Percentiles rank a stretch among this genome's conserved stretches.
Conservation (phyloP, 2,888 invertebrate genomes). For the Thyatira batis region DNA sequence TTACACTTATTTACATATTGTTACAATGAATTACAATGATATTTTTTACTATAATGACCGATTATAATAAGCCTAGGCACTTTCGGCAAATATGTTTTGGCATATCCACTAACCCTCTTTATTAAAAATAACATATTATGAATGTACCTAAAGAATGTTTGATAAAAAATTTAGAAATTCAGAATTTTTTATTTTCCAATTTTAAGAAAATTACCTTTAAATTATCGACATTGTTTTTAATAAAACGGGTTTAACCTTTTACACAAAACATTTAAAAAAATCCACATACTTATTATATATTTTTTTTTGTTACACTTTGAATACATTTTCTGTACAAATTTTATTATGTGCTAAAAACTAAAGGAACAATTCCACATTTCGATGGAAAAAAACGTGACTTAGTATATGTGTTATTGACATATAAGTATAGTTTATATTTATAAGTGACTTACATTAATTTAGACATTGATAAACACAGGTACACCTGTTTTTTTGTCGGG, state of each 20-base stretch:
- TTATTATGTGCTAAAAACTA: slow-evolving; percentile 11
- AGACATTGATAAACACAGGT: slow-evolving; percentile 42
- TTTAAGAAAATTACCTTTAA: no score
- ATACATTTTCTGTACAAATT: background rate
- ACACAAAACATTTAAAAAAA: background rate
- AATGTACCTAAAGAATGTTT: background rate
- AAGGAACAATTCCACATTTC: slow-evolving; percentile 33
- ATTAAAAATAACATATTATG: background rate
- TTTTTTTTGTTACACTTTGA: background rate
- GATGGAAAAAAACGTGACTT: slow-evolving; percentile 31
- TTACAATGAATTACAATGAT: slow-evolving; percentile 26
- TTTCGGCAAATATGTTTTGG: slow-evolving; percentile 69
- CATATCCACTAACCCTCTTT: slow-evolving; percentile 27
- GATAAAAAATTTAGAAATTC: background rate
- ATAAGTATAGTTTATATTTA: slow-evolving; percentile 16
- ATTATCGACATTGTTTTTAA: background rate
- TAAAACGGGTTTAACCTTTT: background rate
- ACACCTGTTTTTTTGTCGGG: slow-evolving; percentile 13
- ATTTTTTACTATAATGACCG: slow-evolving; percentile 25
- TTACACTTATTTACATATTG: slow-evolving; percentile 11
- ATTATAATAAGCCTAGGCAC: slow-evolving; percentile 68
- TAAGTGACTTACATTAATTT: slow-evolving; percentile 43
- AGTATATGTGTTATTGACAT: slow-evolving; percentile 19
- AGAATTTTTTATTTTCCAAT: no score
- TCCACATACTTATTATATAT: background rate